phyloP scores from a whole-genome alignment of 64 coral and sea anemone species.

The Dendrophyllia cribrosa region DNA sequence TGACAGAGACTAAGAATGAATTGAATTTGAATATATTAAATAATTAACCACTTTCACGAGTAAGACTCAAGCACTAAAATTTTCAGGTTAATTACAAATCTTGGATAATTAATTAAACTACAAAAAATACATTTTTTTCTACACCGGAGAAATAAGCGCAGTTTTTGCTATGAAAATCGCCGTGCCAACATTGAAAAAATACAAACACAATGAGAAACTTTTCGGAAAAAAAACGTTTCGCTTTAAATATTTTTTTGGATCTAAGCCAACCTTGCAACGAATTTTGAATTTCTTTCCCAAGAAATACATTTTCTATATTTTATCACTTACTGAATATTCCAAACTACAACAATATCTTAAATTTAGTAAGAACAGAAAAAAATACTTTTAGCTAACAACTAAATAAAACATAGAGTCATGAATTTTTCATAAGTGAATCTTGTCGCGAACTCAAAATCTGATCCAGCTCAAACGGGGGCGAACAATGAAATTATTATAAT shows the following conservation, averaged over 20 bases:
- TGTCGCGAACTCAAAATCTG: slow-evolving; percentile 1
- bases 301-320: background rate
- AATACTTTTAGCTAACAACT: background rate
- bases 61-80: background rate
- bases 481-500: slow-evolving; percentile 30
- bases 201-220: background rate
- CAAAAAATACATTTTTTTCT: background rate
- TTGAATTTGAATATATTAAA: slow-evolving; percentile 46
- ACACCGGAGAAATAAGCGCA: background rate
- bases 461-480: background rate
- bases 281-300: too few species aligned
- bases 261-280: too few species aligned
- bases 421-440: slow-evolving; percentile 23
- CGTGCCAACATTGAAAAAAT: background rate
- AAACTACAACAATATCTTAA: background rate
- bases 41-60: slow-evolving; percentile 49
- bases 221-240: background rate
- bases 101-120: slow-evolving; percentile 46
- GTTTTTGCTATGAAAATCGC: background rate
- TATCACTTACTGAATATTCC: background rate
- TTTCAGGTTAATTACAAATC: slow-evolving; percentile 15
- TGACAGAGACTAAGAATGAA: background rate
- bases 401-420: slow-evolving; percentile 23
- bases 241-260: background rate
- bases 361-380: background rate